Evolutionary conservation across 2,888 invertebrate species (phyloP).

Genomic region (Dyspetes luteomarginatus): DNA sequence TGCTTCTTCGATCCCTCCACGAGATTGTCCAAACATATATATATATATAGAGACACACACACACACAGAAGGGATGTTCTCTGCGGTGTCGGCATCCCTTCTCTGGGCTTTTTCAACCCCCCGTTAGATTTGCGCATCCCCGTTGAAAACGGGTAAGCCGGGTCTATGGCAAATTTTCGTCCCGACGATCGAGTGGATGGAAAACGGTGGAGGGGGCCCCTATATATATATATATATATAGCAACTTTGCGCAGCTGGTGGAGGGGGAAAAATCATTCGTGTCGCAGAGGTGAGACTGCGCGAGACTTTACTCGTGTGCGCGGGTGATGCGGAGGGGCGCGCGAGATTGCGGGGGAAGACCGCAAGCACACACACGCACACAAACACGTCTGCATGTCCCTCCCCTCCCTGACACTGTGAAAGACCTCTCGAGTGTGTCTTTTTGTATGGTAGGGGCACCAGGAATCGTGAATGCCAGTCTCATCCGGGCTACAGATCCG

Average conservation of each 20-base stretch:
- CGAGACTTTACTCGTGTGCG: not conserved
- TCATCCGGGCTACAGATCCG: constrained; percentile 76
- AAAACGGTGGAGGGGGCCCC: not conserved
- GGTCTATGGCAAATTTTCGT: not conserved
- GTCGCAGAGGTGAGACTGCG: not conserved
- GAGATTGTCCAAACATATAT: not conserved
- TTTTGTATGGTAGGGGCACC: constrained; percentile 73
- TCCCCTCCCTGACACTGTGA: not conserved
- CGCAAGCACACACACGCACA: not conserved
- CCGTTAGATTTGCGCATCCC: not conserved
- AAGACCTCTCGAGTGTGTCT: not conserved
- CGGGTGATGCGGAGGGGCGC: not conserved
- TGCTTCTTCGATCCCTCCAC: constrained; percentile 14
- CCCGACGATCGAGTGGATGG: not conserved
- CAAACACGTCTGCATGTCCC: not conserved
- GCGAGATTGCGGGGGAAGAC: not conserved
- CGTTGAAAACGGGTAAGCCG: not conserved
- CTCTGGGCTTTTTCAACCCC: not conserved
- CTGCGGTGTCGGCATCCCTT: not conserved
- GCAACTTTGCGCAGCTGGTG: no score
- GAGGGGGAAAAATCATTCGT: not conserved
- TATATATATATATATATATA: no score
- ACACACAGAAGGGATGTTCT: no score
- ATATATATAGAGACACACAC: no score
- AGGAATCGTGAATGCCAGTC: constrained; percentile 75